Evolutionary conservation across 2,888 invertebrate genomes (phyloP), one percentile per base, ranked within the genome.

Genomic region (Pristionchus exspectatus): DNA sequence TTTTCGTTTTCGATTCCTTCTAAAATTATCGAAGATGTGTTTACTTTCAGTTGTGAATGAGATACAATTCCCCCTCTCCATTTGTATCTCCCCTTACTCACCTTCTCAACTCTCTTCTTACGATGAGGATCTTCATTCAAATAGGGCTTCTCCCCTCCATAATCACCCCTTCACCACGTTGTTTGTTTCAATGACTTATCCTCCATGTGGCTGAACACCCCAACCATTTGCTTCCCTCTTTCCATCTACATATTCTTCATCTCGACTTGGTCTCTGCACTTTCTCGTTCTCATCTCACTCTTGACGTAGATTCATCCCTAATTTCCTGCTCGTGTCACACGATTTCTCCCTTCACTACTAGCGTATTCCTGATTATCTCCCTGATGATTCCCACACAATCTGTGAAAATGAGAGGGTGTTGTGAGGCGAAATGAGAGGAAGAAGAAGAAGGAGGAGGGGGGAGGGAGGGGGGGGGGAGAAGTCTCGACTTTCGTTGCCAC

Each of bases 351-450:
- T 72, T 27, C 10, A 16, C 69, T 16, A 27, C 10, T 18, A 18
- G 66, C 21, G 24, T 66, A 66, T n/a, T n/a, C 66, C 66, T 74
- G 24, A 74, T 74, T 74, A 74, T 74, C 38, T 33, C 33, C 69
- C 69, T 30, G 27, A 18, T 21, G 74, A 74, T 74, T 74, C 74
- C 74, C 74, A 74, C 74, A 74, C 74, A 74, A 74, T 74, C 74
- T 74, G 74, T 74, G 74, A 74, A 69, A 74, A 74, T 74, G 74
- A 74, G 74, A 74, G 74, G 74, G 38, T 74, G 74, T 74, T 38
- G 74, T 33, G 33, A 33, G 74, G 38, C 4, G 38, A 10, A 21
- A 74, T 16, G 30, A 38, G 14, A 33, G 38, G 74, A 38, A 38
- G 30, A 38, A 74, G 69, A 44, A 50, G 44, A 9, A 50, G 44